A percentile compares a stretch with the other conserved stretches of the same genome.
Conservation (phyloP, 2,888 invertebrate genomes). For the Mythimna pallens region DNA sequence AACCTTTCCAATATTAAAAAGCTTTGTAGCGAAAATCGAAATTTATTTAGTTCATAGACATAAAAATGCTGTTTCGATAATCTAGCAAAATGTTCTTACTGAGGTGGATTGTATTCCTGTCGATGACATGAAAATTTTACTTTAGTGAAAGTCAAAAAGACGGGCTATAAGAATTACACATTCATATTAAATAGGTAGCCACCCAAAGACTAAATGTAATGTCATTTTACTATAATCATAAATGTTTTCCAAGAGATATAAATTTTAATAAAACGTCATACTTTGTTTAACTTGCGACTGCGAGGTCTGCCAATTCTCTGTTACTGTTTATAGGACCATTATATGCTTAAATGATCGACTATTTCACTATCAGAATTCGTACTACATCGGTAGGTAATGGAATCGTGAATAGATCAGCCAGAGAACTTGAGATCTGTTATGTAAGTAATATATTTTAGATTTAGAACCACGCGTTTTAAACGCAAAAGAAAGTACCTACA, state of each 20-base stretch:
- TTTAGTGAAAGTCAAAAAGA: background rate
- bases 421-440: background rate
- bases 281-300: conserved; percentile 1
- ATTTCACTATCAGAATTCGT: conserved; percentile 3
- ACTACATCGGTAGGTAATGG: background rate
- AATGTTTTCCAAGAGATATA: conserved; percentile 15
- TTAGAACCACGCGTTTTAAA: background rate
- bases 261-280: conserved; percentile 28
- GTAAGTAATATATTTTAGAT: background rate
- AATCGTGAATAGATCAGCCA: background rate
- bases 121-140: background rate
- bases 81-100: background rate
- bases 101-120: background rate
- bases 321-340: conserved; percentile 18
- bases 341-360: conserved; percentile 8
- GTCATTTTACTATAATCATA: conserved; percentile 1
- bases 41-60: conserved; percentile 55
- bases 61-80: conserved; percentile 22
- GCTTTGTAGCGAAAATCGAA: conserved; percentile 51
- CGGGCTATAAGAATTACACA: background rate
- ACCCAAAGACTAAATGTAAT: background rate
- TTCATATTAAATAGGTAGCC: background rate
- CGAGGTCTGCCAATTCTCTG: conserved; percentile 1
- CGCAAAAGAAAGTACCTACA: conserved; percentile 1
- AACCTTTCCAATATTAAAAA: conserved; percentile 75